These are phyloP conservation scores for Laticauda laticaudata DNA, from an alignment of 2,113 vertebrate genomes.

Conservation along the genomic window DNA sequence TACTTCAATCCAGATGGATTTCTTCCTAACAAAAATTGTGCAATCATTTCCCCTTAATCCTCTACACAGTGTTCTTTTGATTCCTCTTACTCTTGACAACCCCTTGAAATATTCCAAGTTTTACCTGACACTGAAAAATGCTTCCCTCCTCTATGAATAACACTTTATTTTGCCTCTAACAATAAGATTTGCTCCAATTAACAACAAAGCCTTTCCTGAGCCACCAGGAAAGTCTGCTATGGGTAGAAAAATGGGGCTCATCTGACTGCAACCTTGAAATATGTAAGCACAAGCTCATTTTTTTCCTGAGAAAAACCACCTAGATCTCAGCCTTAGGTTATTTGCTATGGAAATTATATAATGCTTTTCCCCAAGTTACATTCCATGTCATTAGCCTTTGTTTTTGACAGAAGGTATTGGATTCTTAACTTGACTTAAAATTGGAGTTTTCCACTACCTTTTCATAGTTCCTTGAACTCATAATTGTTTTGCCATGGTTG, in stretches of 20 bases:
- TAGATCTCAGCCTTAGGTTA: background rate
- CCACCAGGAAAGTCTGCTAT: constrained; percentile 30
- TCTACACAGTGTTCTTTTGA: background rate
- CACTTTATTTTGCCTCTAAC: constrained; percentile 22
- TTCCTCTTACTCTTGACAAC: background rate
- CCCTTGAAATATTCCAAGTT: constrained; percentile 10
- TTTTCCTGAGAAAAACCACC: background rate
- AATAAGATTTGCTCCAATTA: constrained; percentile 53
- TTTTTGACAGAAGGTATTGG: constrained; percentile 23
- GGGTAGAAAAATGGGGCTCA: constrained; percentile 37
- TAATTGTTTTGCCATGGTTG: constrained; percentile 13
- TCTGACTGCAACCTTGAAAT: constrained; percentile 29
- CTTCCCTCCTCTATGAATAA: background rate
- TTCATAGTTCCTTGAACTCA: background rate
- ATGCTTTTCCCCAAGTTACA: accelerated
- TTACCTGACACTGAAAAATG: background rate
- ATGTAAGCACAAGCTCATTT: background rate
- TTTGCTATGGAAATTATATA: background rate
- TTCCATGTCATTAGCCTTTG: background rate
- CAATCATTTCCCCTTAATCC: background rate
- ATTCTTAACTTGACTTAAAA: background rate
- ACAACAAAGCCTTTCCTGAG: constrained; percentile 48
- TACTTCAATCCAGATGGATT: background rate
- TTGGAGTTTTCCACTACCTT: background rate
- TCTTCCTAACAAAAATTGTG: constrained; percentile 14